Conservation (phyloP, 2,113 vertebrate genomes). For the Heterocephalus glaber region DNA sequence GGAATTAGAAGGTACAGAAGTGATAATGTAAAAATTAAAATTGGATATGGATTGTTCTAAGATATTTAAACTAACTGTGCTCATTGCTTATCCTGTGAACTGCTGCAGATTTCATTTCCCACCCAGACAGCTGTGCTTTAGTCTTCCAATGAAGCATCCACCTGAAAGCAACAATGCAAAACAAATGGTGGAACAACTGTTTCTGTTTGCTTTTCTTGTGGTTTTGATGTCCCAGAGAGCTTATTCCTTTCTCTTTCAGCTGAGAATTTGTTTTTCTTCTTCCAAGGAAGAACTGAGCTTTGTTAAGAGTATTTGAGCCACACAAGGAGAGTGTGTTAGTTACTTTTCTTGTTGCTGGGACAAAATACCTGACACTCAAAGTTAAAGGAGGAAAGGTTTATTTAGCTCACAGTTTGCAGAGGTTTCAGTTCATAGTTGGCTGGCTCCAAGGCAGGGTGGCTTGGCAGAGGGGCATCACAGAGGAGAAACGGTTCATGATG, state of each 20-base stretch:
- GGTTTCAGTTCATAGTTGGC: no score
- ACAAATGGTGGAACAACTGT: conserved; percentile 21
- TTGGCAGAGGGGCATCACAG: no score
- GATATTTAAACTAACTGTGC: conserved; percentile 67
- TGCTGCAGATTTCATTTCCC: conserved; percentile 56
- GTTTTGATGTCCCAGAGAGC: not conserved
- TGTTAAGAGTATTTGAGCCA: conserved; percentile 90
- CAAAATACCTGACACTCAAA: no score
- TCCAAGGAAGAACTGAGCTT: conserved; percentile 79
- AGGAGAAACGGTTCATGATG: no score
- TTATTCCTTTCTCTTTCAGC: not conserved
- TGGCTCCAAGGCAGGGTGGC: no score
- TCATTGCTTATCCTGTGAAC: not conserved
- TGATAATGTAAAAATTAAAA: conserved; percentile 75
- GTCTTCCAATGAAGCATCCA: conserved; percentile 55
- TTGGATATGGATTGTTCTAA: conserved; percentile 5
- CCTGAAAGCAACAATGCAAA: conserved; percentile 12
- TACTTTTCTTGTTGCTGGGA: no score
- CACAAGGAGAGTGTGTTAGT: conserved; percentile 89
- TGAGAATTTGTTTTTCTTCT: conserved; percentile 38
- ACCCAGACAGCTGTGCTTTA: conserved; percentile 51
- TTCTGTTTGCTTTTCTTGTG: conserved; percentile 54
- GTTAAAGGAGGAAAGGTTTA: no score
- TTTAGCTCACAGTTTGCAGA: no score
- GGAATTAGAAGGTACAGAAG: conserved; percentile 82